These are phyloP conservation scores for Balanococcus diminutus DNA, from an alignment of 2,888 invertebrate genomes.

Conservation along the genomic window DNA sequence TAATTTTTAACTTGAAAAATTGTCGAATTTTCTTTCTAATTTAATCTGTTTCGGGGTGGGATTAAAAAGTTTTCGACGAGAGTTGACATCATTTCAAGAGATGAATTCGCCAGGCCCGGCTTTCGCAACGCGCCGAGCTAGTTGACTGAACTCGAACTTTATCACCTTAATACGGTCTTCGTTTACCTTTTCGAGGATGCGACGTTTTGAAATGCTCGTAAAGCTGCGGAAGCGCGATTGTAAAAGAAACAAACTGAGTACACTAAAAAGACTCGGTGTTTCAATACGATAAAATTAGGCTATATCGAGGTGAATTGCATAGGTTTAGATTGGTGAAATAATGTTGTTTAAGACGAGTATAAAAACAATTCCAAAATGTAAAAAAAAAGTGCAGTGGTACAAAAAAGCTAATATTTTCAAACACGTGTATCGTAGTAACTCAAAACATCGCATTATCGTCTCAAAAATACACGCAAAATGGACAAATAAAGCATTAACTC, in stretches of 20 bases:
- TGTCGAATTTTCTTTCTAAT: slow-evolving; percentile 1
- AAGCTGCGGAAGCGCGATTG: neutral
- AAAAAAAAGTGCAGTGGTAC: too few relatives aligned
- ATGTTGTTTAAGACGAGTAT: too few relatives aligned
- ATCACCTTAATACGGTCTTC: neutral
- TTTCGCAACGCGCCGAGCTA: neutral
- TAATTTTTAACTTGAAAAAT: neutral
- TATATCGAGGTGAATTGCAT: too few relatives aligned
- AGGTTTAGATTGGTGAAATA: too few relatives aligned
- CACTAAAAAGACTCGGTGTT: neutral
- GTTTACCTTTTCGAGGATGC: neutral
- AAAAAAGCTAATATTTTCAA: too few relatives aligned
- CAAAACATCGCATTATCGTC: neutral
- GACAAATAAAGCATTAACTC: neutral
- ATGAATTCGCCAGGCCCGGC: neutral
- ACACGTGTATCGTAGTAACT: too few relatives aligned
- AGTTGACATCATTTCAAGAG: neutral
- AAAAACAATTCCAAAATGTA: too few relatives aligned
- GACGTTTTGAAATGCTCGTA: neutral
- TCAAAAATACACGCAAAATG: neutral
- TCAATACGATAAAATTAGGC: neutral
- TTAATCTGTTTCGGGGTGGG: neutral
- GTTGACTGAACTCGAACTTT: neutral
- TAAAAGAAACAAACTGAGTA: neutral
- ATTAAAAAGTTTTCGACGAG: neutral